phyloP scores from a whole-genome alignment of 1,140 invertebrate species.

The Temnothorax curvispinosus region DNA sequence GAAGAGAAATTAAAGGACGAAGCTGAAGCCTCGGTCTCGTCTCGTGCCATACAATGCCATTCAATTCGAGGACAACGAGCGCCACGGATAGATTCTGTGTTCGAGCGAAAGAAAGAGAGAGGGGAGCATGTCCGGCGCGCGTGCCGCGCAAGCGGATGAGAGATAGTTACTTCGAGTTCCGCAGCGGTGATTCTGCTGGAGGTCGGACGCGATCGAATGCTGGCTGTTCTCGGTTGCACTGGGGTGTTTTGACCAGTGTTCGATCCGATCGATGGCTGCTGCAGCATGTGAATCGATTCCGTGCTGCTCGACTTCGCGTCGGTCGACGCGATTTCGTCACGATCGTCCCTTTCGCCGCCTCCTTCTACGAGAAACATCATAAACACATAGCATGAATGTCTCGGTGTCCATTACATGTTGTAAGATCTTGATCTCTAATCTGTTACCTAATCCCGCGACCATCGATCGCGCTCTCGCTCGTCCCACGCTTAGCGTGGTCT shows the following conservation, averaged over 20 bases:
- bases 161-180: slow-evolving; percentile 89
- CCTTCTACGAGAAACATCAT: slow-evolving; percentile 83
- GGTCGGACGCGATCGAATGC: slow-evolving; percentile 93
- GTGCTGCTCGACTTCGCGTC: slow-evolving; percentile 91
- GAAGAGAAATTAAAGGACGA: slow-evolving; percentile 80
- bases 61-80: slow-evolving; percentile 67
- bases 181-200: slow-evolving; percentile 95
- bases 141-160: not conserved
- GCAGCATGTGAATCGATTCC: slow-evolving; percentile 90
- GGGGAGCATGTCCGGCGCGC: not conserved
- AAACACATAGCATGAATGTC: not conserved
- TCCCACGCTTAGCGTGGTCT: slow-evolving; percentile 97
- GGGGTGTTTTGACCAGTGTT: slow-evolving; percentile 86
- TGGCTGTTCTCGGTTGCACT: slow-evolving; percentile 92
- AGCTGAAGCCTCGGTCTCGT: slow-evolving; percentile 72
- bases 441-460: slow-evolving; percentile 93
- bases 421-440: not conserved
- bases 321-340: slow-evolving; percentile 88
- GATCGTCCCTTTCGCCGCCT: slow-evolving; percentile 88
- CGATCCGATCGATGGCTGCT: slow-evolving; percentile 82
- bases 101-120: slow-evolving; percentile 52
- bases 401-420: not conserved
- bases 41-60: slow-evolving; percentile 72
- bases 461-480: slow-evolving; percentile 95
- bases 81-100: slow-evolving; percentile 55